Evolutionary conservation across 2,888 invertebrate genomes (phyloP).

Genomic region (Dynastes hyllus): DNA sequence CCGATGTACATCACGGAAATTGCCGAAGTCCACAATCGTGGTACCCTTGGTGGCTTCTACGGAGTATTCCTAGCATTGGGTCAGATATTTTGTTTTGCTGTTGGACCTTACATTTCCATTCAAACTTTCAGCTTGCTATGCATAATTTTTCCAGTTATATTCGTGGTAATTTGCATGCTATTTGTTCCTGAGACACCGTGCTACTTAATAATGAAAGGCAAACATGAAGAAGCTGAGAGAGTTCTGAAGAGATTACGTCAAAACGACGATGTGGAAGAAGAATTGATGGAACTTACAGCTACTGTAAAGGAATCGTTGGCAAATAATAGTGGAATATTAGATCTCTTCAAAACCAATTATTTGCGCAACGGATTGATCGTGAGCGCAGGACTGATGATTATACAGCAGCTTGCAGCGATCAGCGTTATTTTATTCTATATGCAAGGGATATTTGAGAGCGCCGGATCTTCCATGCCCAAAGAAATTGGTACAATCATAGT

Average conservation of each 20-base stretch:
- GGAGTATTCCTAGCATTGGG: constrained; percentile 49
- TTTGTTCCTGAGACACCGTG: constrained; percentile 55
- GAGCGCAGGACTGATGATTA: constrained; percentile 72
- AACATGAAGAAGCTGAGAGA: constrained; percentile 72
- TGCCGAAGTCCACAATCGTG: constrained; percentile 53
- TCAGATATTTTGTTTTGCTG: constrained; percentile 46
- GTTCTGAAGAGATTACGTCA: constrained; percentile 82
- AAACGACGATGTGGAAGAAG: constrained; percentile 75
- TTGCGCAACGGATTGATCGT: constrained; percentile 85
- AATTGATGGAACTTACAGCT: constrained; percentile 71
- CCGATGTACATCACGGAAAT: constrained; percentile 91
- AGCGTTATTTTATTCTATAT: constrained; percentile 88
- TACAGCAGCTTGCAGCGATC: constrained; percentile 89
- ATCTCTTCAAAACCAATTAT: constrained; percentile 74
- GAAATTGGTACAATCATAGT: constrained; percentile 83
- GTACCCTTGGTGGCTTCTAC: constrained; percentile 51
- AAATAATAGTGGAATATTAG: constrained; percentile 70
- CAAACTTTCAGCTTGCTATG: constrained; percentile 42
- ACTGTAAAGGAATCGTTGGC: constrained; percentile 67
- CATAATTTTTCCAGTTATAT: constrained; percentile 42
- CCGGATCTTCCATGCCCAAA: constrained; percentile 77
- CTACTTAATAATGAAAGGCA: constrained; percentile 61
- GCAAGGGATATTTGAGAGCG: constrained; percentile 79
- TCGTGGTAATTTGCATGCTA: constrained; percentile 46
- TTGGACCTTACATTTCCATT: constrained; percentile 53